A percentile compares a stretch with the other conserved stretches of the same genome.
Evolutionary conservation across 2,797 vertebrate species (phyloP).

Genomic region (Sebastes ruberrimus): DNA sequence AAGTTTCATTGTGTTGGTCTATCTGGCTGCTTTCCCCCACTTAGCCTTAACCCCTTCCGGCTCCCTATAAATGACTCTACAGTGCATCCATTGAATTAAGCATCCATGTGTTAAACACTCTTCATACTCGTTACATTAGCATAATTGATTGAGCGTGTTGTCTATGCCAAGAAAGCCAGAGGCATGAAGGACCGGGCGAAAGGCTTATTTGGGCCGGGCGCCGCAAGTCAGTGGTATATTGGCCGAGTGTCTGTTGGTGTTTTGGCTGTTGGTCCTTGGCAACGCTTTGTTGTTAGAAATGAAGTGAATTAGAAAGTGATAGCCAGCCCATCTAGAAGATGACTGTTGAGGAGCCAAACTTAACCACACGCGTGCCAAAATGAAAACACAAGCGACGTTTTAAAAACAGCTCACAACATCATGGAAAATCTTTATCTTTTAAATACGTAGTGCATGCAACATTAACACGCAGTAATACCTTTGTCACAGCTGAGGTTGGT

Average conservation of each 20-base stretch:
- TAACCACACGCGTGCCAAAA: not conserved
- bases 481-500: slow-evolving; percentile 50
- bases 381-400: slow-evolving; percentile 21
- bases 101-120: slow-evolving; percentile 60
- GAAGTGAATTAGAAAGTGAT: slow-evolving; percentile 73
- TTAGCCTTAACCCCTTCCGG: slow-evolving; percentile 62
- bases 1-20: slow-evolving; percentile 32
- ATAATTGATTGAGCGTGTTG: slow-evolving; percentile 75
- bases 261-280: slow-evolving; percentile 72
- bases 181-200: slow-evolving; percentile 58
- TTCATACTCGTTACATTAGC: slow-evolving; percentile 71
- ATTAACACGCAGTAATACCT: slow-evolving; percentile 54
- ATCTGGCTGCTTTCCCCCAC: slow-evolving; percentile 42
- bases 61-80: slow-evolving; percentile 47
- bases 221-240: slow-evolving; percentile 54
- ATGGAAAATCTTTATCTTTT: slow-evolving; percentile 3
- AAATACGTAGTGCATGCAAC: slow-evolving; percentile 18
- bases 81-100: slow-evolving; percentile 51
- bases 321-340: slow-evolving; percentile 45
- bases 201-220: slow-evolving; percentile 43
- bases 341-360: slow-evolving; percentile 32
- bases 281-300: slow-evolving; percentile 75
- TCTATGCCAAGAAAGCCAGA: slow-evolving; percentile 68
- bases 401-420: slow-evolving; percentile 20
- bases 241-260: slow-evolving; percentile 55